phyloP scores from a whole-genome alignment of 2,797 vertebrate species.

The Remorina albescens region DNA sequence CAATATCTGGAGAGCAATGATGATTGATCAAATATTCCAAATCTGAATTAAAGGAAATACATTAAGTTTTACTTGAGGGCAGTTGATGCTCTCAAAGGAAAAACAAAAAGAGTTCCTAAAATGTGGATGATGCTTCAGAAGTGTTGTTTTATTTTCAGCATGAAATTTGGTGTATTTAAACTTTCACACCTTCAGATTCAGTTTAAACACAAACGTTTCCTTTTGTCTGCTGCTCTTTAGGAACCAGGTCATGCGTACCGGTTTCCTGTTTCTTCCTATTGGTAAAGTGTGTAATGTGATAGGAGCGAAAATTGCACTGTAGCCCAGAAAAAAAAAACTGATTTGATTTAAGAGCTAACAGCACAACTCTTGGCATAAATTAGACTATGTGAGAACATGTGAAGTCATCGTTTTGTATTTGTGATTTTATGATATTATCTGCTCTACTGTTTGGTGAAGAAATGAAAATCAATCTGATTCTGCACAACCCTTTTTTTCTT shows the following conservation, averaged over 20 bases:
- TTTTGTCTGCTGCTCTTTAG: constrained; percentile 10
- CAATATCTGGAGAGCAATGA: background rate
- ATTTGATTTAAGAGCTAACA: constrained; percentile 11
- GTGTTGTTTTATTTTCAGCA: constrained; percentile 54
- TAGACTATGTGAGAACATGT: background rate
- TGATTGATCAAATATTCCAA: too few relatives aligned
- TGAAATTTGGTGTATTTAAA: constrained; percentile 46
- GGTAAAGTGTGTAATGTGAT: constrained; percentile 44
- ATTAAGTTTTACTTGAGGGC: background rate
- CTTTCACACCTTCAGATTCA: constrained; percentile 39
- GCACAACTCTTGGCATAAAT: background rate
- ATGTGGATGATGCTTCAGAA: constrained; percentile 52
- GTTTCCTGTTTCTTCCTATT: constrained; percentile 35
- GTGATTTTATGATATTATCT: background rate
- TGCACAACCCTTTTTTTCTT: too few relatives aligned
- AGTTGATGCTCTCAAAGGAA: background rate
- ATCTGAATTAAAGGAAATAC: too few relatives aligned
- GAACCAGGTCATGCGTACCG: background rate
- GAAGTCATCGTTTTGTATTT: background rate
- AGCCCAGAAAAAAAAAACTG: constrained; percentile 26
- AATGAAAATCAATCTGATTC: too few relatives aligned
- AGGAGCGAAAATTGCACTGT: constrained; percentile 10
- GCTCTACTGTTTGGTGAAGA: background rate
- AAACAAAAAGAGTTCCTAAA: too few relatives aligned
- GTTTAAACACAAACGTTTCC: constrained; percentile 55